phyloP scores from a whole-genome alignment of 2,797 vertebrate species.

The Moxostoma hubbsi region DNA sequence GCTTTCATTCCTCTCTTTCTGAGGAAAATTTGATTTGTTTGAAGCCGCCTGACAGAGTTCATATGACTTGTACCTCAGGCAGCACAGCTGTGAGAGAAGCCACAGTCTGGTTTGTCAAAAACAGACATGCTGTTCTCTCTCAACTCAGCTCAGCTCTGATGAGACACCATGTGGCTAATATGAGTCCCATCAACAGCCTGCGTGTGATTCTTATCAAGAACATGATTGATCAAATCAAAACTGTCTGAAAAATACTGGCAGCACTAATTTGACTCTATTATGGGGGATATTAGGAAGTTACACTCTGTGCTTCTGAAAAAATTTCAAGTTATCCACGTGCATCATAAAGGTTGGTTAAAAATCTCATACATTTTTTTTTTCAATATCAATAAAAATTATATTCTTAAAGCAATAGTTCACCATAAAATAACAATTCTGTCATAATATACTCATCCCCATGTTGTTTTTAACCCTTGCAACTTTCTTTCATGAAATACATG shows the following conservation, averaged over 20 bases:
- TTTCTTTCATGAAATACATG: too few relatives aligned
- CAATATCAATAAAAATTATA: too few relatives aligned
- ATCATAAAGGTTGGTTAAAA: background rate
- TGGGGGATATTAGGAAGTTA: background rate
- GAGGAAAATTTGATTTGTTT: constrained; percentile 46
- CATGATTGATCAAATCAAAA: constrained; percentile 26
- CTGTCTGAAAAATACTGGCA: background rate
- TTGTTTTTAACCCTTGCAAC: too few relatives aligned
- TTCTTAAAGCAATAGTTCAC: too few relatives aligned
- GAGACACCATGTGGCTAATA: constrained; percentile 30
- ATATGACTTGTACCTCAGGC: constrained; percentile 47
- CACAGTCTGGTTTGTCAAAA: constrained; percentile 33
- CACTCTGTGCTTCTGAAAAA: constrained; percentile 1
- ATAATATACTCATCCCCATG: too few relatives aligned
- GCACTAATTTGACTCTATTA: background rate
- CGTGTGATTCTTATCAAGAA: constrained; percentile 23
- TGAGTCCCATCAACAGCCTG: constrained; percentile 23
- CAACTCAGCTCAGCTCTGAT: constrained; percentile 33
- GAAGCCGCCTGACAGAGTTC: constrained; percentile 51
- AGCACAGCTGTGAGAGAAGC: constrained; percentile 29
- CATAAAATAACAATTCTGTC: too few relatives aligned
- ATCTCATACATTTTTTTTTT: too few relatives aligned
- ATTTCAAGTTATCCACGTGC: constrained; percentile 1
- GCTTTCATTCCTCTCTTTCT: constrained; percentile 27
- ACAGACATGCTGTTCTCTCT: constrained; percentile 34